Conservation (phyloP, 2,113 vertebrate species). For the Sinosuthora webbiana region DNA sequence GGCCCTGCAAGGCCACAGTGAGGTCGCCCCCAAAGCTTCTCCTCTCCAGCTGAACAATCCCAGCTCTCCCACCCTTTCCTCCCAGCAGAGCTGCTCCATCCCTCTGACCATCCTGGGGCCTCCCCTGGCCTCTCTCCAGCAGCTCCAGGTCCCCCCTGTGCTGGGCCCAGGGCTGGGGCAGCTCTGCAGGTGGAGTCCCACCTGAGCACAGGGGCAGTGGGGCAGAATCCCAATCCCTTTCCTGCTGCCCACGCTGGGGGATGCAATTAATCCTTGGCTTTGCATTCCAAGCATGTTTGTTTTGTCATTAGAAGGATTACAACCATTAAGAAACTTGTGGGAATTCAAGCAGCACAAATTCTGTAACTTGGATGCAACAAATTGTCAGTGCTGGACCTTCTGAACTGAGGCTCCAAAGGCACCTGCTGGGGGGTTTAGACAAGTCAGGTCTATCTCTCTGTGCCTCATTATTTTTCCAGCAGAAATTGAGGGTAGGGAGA, state of each 20-base stretch:
- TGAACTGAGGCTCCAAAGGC: not conserved
- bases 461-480: conserved; percentile 16
- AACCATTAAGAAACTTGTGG: not conserved
- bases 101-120: not conserved
- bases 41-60: not conserved
- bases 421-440: not conserved
- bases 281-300: not conserved
- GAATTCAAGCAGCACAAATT: not conserved
- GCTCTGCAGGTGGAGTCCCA: not conserved
- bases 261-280: not conserved
- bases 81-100: not conserved
- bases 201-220: not conserved
- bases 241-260: not conserved
- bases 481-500: not conserved
- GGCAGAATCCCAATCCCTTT: not conserved
- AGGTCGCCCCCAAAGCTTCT: too few relatives aligned
- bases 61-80: not conserved
- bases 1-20: too few relatives aligned
- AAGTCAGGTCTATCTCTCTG: not conserved
- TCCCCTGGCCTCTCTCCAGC: not conserved
- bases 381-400: not conserved
- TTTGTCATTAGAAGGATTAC: not conserved
- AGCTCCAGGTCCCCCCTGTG: not conserved
- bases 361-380: not conserved
- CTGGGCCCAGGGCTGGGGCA: not conserved